These are phyloP conservation scores for Athalia circularis DNA, from an alignment of 2,888 invertebrate species.

Conservation along the genomic window DNA sequence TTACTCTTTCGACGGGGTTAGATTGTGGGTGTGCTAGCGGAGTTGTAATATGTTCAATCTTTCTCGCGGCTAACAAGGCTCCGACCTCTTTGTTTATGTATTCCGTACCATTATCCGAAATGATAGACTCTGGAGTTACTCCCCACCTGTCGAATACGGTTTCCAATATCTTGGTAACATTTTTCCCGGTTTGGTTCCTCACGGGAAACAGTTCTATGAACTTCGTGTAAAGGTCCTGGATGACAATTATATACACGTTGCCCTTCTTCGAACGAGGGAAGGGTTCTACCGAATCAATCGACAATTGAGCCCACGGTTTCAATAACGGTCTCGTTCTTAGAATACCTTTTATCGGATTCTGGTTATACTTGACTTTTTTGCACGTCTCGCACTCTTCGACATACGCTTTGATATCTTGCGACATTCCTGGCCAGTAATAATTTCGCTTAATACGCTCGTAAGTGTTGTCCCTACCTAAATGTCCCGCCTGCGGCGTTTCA, in stretches of 20 bases:
- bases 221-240: background rate
- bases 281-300: conserved; percentile 18
- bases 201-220: conserved; percentile 29
- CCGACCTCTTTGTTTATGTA: conserved; percentile 49
- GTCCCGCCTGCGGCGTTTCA: too few relatives aligned
- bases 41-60: conserved; percentile 45
- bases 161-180: conserved; percentile 41
- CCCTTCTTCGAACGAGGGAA: conserved; percentile 5
- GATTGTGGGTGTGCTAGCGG: conserved; percentile 49
- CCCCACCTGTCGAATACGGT: conserved; percentile 49
- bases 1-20: conserved; percentile 49
- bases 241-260: conserved; percentile 16
- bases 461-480: too few relatives aligned
- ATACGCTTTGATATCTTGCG: conserved; percentile 43
- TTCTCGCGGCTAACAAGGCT: conserved; percentile 39
- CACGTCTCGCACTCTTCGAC: conserved; percentile 42
- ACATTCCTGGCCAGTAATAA: conserved; percentile 30
- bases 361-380: conserved; percentile 45
- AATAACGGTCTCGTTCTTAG: conserved; percentile 19
- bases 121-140: conserved; percentile 30
- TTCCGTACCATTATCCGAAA: conserved; percentile 50
- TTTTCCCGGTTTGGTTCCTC: conserved; percentile 19
- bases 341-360: conserved; percentile 9
- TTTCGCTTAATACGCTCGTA: too few relatives aligned
- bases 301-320: conserved; percentile 20